These are phyloP conservation scores for Oegoconia quadripuncta DNA, from an alignment of 2,888 invertebrate genomes.

Conservation along the genomic window DNA sequence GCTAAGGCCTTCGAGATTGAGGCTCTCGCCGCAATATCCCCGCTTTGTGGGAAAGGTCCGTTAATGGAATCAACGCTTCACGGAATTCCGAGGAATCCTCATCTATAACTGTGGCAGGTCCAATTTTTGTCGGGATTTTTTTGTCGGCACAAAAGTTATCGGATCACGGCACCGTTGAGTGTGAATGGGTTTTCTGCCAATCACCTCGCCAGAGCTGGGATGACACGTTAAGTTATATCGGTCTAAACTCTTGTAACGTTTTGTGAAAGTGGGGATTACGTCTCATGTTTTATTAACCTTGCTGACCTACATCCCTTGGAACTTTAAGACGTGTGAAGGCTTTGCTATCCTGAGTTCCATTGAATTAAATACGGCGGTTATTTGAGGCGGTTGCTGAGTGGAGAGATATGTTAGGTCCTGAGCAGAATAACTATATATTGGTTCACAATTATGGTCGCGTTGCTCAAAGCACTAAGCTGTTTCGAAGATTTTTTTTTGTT, in stretches of 20 bases:
- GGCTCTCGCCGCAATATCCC: conserved; percentile 50
- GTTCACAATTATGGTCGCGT: no score
- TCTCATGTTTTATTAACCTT: no score
- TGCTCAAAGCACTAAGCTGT: no score
- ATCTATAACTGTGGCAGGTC: conserved; percentile 12
- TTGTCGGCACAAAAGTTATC: conserved; percentile 9
- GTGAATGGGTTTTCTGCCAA: conserved; percentile 2
- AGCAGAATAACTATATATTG: no score
- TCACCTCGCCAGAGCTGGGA: conserved; percentile 1
- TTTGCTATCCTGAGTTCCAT: no score
- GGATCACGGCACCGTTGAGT: conserved; percentile 6
- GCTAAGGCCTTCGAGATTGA: conserved; percentile 54
- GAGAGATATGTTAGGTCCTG: no score
- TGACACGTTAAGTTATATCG: neutral
- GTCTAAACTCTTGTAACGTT: neutral
- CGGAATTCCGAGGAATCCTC: conserved; percentile 16
- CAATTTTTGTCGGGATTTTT: conserved; percentile 14
- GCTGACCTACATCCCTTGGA: no score
- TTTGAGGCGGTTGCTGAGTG: no score
- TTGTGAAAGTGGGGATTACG: no score
- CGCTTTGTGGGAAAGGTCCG: conserved; percentile 61
- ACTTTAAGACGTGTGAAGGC: no score
- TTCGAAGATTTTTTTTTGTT: no score
- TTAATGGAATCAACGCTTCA: conserved; percentile 63
- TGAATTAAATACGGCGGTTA: no score